phyloP scores from a whole-genome alignment of 1,140 invertebrate genomes.

The Mizuhopecten yessoensis region DNA sequence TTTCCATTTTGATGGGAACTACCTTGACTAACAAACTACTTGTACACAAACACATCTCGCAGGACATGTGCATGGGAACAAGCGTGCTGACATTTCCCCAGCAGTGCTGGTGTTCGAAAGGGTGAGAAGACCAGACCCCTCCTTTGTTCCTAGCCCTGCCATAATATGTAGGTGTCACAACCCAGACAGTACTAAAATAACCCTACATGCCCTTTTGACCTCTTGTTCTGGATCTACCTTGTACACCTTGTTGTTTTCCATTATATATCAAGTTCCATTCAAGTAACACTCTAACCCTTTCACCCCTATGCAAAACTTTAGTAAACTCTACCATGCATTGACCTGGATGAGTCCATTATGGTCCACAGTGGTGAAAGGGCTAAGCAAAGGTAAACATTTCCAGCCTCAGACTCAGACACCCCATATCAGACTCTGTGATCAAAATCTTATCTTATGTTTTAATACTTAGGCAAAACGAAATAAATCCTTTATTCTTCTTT shows the following conservation, averaged over 20 bases:
- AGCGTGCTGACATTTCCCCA: not conserved
- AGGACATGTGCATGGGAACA: slow-evolving; percentile 13
- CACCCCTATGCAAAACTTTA: no score
- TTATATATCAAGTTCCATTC: not conserved
- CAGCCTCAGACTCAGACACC: not conserved
- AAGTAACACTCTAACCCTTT: not conserved
- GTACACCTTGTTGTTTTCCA: not conserved
- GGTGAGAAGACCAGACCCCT: not conserved
- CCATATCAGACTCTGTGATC: no score
- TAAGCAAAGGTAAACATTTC: not conserved
- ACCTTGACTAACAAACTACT: not conserved
- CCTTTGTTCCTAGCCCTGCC: not conserved
- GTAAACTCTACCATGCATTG: no score
- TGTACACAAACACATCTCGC: not conserved
- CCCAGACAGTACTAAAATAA: not conserved
- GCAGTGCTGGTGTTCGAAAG: not conserved
- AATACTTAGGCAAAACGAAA: no score
- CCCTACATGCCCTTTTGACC: not conserved
- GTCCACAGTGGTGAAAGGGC: no score
- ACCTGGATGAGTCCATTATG: no score
- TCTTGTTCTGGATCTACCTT: not conserved
- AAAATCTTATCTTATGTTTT: no score
- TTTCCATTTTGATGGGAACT: not conserved
- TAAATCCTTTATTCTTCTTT: no score
- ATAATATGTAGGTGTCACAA: slow-evolving; percentile 6